phyloP scores from a whole-genome alignment of 2,797 vertebrate genomes.

The Myotis daubentonii region DNA sequence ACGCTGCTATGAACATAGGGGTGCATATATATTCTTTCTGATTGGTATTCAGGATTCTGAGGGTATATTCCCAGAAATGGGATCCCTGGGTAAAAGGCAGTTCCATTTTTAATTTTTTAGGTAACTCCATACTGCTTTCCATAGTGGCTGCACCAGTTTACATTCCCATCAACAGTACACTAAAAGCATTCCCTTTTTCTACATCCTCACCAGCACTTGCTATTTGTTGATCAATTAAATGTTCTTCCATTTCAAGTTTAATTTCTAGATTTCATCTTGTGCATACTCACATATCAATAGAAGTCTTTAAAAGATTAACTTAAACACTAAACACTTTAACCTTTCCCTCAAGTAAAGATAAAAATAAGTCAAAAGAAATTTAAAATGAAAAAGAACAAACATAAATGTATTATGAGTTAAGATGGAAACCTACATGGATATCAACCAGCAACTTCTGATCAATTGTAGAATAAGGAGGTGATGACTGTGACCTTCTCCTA shows the following conservation, averaged over 20 bases:
- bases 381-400: slow-evolving; percentile 4
- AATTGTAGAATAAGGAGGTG: slow-evolving; percentile 77
- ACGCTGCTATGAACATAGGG: neutral
- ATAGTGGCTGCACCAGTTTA: neutral
- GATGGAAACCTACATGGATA: slow-evolving; percentile 71
- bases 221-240: neutral
- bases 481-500: slow-evolving; percentile 72
- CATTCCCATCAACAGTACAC: neutral
- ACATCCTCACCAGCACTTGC: neutral
- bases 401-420: slow-evolving; percentile 45
- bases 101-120: neutral
- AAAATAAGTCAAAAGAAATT: neutral
- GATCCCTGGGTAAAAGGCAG: neutral
- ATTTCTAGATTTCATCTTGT: slow-evolving; percentile 46
- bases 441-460: slow-evolving; percentile 78
- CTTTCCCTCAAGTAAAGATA: neutral
- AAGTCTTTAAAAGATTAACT: slow-evolving; percentile 16
- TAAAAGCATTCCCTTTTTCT: neutral
- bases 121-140: neutral
- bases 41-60: neutral
- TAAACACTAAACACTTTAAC: slow-evolving; percentile 1
- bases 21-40: neutral
- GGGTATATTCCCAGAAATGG: neutral
- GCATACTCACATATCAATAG: neutral
- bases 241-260: slow-evolving; percentile 45